These are phyloP conservation scores for Helogale parvula DNA, from an alignment of 2,113 vertebrate genomes.

Conservation along the genomic window DNA sequence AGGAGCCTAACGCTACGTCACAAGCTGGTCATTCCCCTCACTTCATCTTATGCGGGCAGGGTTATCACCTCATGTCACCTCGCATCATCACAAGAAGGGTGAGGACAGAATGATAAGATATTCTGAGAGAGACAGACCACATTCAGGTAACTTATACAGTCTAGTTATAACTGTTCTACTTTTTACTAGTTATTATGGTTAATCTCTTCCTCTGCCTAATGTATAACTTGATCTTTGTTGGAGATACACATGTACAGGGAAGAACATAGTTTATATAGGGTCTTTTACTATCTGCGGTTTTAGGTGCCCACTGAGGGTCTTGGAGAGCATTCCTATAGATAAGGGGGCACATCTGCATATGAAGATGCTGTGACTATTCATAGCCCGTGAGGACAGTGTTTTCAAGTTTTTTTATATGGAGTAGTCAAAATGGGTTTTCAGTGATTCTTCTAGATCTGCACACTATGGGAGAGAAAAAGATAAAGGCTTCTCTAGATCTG, in stretches of 20 bases:
- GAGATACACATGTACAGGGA: background rate
- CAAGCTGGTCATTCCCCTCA: background rate
- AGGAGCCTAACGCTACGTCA: background rate
- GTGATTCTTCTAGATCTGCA: background rate
- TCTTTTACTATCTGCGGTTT: rapidly evolving
- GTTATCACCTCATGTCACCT: background rate
- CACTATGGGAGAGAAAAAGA: background rate
- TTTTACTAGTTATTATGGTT: background rate
- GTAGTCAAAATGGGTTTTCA: background rate
- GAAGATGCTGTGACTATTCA: background rate
- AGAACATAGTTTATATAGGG: background rate
- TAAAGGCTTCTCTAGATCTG: background rate
- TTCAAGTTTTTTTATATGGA: background rate
- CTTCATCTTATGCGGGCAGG: background rate
- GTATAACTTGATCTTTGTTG: background rate
- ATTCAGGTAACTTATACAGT: background rate
- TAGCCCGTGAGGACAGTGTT: background rate
- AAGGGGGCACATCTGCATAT: background rate
- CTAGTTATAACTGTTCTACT: background rate
- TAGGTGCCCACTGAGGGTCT: background rate
- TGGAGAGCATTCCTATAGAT: background rate
- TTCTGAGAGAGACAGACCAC: background rate
- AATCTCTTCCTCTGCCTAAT: background rate
- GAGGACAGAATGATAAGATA: background rate
- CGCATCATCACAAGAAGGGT: background rate